These are phyloP conservation scores for Remorina albescens DNA, from an alignment of 2,797 vertebrate species.

Conservation along the genomic window DNA sequence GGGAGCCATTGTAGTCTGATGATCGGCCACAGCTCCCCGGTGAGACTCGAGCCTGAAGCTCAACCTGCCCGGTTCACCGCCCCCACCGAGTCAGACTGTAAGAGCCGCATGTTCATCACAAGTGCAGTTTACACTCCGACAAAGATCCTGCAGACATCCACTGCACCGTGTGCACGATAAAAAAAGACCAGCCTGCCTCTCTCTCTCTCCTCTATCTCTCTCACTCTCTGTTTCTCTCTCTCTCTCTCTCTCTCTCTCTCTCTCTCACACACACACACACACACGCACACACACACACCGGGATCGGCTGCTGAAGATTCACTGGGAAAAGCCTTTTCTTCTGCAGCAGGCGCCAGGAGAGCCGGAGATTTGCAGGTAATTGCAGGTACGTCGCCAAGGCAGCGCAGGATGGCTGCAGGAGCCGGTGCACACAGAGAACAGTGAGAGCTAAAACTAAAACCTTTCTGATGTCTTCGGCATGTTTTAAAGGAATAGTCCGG, in stretches of 20 bases:
- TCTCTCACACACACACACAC: not conserved
- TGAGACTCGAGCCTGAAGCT: slow-evolving; percentile 65
- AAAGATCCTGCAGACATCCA: slow-evolving; percentile 47
- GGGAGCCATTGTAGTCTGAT: slow-evolving; percentile 78
- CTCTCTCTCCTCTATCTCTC: too few species aligned
- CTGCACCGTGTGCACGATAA: slow-evolving; percentile 23
- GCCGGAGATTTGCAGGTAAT: slow-evolving; percentile 70
- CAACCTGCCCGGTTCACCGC: slow-evolving; percentile 80
- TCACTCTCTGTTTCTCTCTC: too few species aligned
- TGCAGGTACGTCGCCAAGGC: slow-evolving; percentile 67
- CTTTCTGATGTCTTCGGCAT: slow-evolving; percentile 25
- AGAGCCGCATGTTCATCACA: slow-evolving; percentile 77
- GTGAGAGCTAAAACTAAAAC: not conserved
- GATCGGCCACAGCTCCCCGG: slow-evolving; percentile 49
- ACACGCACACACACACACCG: not conserved
- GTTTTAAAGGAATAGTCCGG: slow-evolving; percentile 29
- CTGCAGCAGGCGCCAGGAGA: slow-evolving; percentile 36
- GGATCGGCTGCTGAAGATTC: not conserved
- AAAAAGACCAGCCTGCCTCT: not conserved
- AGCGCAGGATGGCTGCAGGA: slow-evolving; percentile 28
- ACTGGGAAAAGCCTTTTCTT: slow-evolving; percentile 14
- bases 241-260: too few species aligned
- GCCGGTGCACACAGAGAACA: slow-evolving; percentile 11
- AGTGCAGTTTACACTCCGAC: slow-evolving; percentile 63
- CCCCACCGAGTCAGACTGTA: slow-evolving; percentile 75